These are phyloP conservation scores for Ips typographus DNA, from an alignment of 1,140 invertebrate species.

Conservation along the genomic window DNA sequence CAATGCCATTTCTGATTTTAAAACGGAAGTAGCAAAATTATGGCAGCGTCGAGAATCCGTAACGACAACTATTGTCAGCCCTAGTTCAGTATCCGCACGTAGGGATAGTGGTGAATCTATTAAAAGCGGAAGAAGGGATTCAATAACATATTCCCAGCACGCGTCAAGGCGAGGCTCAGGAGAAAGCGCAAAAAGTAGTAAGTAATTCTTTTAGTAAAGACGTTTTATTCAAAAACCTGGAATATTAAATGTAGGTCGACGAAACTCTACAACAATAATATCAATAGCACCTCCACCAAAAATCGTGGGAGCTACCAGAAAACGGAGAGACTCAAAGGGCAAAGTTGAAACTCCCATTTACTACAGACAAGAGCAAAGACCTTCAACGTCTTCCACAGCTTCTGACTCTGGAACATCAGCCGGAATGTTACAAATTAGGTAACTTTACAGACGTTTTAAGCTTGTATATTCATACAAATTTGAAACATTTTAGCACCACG, in stretches of 20 bases:
- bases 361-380: conserved; percentile 66
- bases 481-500: conserved; percentile 12
- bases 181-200: conserved; percentile 59
- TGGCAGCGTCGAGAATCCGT: conserved; percentile 66
- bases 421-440: conserved; percentile 27
- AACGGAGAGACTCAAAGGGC: conserved; percentile 63
- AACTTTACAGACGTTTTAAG: background rate
- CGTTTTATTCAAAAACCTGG: background rate
- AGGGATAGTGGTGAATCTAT: conserved; percentile 57
- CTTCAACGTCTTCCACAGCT: conserved; percentile 76
- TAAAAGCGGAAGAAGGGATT: conserved; percentile 51
- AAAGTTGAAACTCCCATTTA: conserved; percentile 46
- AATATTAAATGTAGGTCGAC: conserved; percentile 51
- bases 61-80: conserved; percentile 52
- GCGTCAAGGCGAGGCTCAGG: conserved; percentile 62
- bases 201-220: conserved; percentile 17
- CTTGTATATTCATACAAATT: background rate
- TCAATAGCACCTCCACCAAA: conserved; percentile 60
- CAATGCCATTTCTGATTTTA: conserved; percentile 66
- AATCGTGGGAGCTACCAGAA: conserved; percentile 61
- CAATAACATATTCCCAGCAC: conserved; percentile 45
- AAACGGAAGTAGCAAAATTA: conserved; percentile 68
- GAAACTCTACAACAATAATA: conserved; percentile 64
- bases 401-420: conserved; percentile 62
- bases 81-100: conserved; percentile 53